Evolutionary conservation across 2,113 vertebrate genomes (phyloP), one percentile per base, ranked within the genome.

Genomic region (Ptychochromis oligacanthus): DNA sequence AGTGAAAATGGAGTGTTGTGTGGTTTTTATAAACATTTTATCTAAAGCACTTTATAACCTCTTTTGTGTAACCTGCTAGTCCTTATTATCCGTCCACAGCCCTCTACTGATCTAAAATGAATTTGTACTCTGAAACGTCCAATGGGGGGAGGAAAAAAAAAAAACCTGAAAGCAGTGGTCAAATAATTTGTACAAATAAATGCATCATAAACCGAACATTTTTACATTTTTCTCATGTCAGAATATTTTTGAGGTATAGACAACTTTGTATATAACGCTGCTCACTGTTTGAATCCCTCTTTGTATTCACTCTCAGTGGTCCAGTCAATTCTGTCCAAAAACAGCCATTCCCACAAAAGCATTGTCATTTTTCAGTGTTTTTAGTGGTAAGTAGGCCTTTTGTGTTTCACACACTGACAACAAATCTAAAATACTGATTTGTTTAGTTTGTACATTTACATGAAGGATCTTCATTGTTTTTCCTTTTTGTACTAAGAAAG

Each of bases 41-140:
- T 95, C 91, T 96, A 89, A 95, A 95, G 96, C 96, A 96, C 96
- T 96, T 96, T 96, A 96, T 95, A 95, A 95, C 89, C 93, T 93
- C 92, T 93, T 93, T 90, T 93, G 89, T 94, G 89, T 92, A 93
- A 94, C 91, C 91, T 94, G 93, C 89, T 94, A 94, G 92, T 92
- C 93, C 93, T 92, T 92, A 87, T 94, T n/a, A 90, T 91, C 89
- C 88, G 46, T 93, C 88, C 90, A 91, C 91, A 89, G 83, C 89
- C 84, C 89, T 84, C 87, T 91, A 80, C 89, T 87, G 86, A 91
- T 87, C 85, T 81, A 70, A 79, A 78, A 75, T 87, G 84, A 87
- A 91, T 93, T 91, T 93, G 85, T 89, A 93, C 91, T 87, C 65
- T 2, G 72, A 87, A 75, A 86, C 54, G 49, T 92, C 81, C 87